phyloP scores from a whole-genome alignment of 2,113 vertebrate species.

The Athene cunicularia region DNA sequence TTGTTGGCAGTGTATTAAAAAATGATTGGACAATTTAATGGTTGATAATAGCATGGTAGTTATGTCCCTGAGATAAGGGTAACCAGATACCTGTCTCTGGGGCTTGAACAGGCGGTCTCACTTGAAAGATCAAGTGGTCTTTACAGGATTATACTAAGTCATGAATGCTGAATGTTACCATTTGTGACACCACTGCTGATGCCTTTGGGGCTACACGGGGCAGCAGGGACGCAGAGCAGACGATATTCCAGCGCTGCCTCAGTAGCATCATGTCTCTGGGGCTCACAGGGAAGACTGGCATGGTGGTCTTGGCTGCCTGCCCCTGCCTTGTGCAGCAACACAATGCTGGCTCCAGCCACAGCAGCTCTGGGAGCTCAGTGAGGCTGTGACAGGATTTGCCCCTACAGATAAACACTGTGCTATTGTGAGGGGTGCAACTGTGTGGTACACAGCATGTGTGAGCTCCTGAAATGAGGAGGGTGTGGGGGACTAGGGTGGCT shows the following conservation, averaged over 20 bases:
- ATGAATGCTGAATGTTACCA: neutral
- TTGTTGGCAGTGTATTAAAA: neutral
- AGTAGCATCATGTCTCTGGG: accelerated
- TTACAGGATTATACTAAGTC: neutral
- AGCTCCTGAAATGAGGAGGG: neutral
- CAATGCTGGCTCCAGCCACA: neutral
- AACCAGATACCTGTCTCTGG: neutral
- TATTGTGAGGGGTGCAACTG: neutral
- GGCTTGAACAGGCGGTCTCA: neutral
- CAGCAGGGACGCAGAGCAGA: neutral
- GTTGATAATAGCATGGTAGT: neutral
- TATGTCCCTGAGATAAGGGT: neutral
- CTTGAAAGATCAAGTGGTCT: neutral
- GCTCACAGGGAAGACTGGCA: neutral
- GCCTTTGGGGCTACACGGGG: accelerated
- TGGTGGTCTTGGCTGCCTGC: neutral
- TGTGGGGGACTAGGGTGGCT: neutral
- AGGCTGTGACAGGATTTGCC: neutral
- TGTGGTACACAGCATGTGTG: neutral
- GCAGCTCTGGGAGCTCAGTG: neutral
- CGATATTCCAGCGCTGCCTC: accelerated
- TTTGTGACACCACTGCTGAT: accelerated
- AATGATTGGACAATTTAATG: neutral
- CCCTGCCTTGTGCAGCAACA: neutral
- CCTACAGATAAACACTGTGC: neutral